Base-by-base conservation (phyloP, 1,140 invertebrate species). In the Drosophila suzukii region DNA sequence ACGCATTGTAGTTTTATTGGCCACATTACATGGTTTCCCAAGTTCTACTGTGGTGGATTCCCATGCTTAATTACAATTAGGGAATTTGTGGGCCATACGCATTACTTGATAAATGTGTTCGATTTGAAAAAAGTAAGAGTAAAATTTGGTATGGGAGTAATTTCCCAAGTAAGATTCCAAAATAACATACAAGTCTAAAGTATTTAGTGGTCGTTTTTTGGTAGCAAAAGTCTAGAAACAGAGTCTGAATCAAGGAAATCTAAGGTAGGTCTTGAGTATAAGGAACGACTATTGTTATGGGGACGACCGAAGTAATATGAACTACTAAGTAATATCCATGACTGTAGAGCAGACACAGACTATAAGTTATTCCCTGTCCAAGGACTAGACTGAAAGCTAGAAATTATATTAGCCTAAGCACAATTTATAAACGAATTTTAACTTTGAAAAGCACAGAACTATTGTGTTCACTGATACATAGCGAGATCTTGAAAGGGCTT, bases 41-140 rank as follows among this genome's bases (percentile, higher is more conserved):
- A 58, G 17, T 59, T 41, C 44, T 7, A 38, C 44, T 53, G 50
- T 43, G 41, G 55, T 81, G 47, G 53, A 75, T 85, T 86, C 83
- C 83, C 83, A 86, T 83, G 67, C 83, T 88, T 88, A 86, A 86
- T 86, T 86, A 86, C 79, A 88, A 86, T 88, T 88, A 86, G 65
- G 59, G 58, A 67, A 32, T 49, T 67, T 75, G 46, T 85, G 78
- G 82, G 78, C 62, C 80, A 78, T 49, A 44, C 55, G 59, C 59
- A 56, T 76, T 56, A 61, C 50, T 49, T 81, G 62, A 82, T 56
- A 38, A 34, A 68, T 82, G 38, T 49, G 38, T 49, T 17, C 34
- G 34, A 17, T 15, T 49, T 17, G 38, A 32, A 7, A 68, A 73
- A 73, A 74, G 79, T 60, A 56, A 81, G 49, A 63, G 78, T 76